A percentile compares a stretch with the other conserved stretches of the same genome.
These are phyloP conservation scores for Pseudopipra pipra DNA, from an alignment of 2,113 vertebrate species.

Conservation along the genomic window DNA sequence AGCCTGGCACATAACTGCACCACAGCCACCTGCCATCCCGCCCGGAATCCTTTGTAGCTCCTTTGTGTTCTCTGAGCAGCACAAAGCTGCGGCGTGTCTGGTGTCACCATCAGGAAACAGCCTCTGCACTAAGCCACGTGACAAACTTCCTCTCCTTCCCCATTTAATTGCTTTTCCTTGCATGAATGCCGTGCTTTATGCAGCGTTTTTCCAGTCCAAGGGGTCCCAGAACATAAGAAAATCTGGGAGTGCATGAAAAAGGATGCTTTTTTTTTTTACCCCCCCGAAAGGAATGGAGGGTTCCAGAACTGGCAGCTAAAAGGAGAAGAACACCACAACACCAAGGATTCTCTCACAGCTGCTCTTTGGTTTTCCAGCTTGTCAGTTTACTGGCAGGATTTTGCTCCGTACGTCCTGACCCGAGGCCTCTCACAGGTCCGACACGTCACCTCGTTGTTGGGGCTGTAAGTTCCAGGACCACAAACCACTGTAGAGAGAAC, in stretches of 20 bases:
- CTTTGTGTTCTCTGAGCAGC: neutral
- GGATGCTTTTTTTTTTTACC: neutral
- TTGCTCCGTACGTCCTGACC: conserved; percentile 63
- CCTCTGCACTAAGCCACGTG: neutral
- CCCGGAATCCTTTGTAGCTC: neutral
- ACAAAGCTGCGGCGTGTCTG: neutral
- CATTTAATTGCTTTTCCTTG: neutral
- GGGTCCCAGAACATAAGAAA: neutral
- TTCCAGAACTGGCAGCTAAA: neutral
- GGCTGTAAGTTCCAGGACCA: conserved; percentile 73
- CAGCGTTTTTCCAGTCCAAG: neutral
- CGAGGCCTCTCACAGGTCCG: conserved; percentile 24
- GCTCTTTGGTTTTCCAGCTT: neutral
- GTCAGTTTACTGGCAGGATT: conserved; percentile 55
- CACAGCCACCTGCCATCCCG: neutral
- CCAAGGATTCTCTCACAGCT: neutral
- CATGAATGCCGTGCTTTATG: neutral
- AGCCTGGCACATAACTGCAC: neutral
- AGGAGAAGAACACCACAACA: neutral
- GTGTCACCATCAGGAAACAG: neutral
- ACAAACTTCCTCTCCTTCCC: neutral
- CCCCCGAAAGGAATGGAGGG: rapidly evolving
- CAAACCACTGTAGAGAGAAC: conserved; percentile 74
- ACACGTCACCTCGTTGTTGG: conserved; percentile 63
- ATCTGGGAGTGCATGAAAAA: neutral